Conservation (phyloP, 2,888 invertebrate genomes). For the Epistrophe eligans region DNA sequence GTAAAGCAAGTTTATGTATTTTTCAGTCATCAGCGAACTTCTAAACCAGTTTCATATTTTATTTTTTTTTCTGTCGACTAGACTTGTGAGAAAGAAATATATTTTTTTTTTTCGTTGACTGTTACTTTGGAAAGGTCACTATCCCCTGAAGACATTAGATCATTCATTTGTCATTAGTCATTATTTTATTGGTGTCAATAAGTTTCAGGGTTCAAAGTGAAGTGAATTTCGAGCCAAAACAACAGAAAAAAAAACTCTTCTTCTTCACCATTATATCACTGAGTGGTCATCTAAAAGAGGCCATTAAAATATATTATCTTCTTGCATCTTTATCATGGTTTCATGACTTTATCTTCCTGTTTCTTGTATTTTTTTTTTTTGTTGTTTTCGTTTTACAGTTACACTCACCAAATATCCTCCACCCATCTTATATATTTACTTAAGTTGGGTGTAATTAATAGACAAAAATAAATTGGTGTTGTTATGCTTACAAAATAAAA, state of each 20-base stretch:
- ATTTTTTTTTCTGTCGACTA: constrained; percentile 25
- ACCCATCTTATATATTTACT: neutral
- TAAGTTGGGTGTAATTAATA: constrained; percentile 57
- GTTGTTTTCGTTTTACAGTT: constrained; percentile 32
- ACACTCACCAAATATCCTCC: constrained; percentile 56
- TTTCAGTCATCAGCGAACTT: constrained; percentile 40
- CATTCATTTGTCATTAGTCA: constrained; percentile 60
- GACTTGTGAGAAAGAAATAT: constrained; percentile 27
- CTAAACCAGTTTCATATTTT: constrained; percentile 59
- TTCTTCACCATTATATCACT: constrained; percentile 15
- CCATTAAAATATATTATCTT: constrained; percentile 48
- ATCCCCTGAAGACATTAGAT: constrained; percentile 71
- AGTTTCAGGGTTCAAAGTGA: neutral
- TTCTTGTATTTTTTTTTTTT: constrained; percentile 33
- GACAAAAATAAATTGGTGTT: constrained; percentile 70
- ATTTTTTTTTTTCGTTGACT: neutral
- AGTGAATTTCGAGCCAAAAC: neutral
- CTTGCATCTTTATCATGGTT: constrained; percentile 39
- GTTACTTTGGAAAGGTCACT: constrained; percentile 65
- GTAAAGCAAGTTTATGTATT: constrained; percentile 68
- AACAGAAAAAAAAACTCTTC: neutral
- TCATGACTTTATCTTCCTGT: constrained; percentile 60
- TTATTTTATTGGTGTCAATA: constrained; percentile 53
- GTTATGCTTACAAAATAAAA: constrained; percentile 34
- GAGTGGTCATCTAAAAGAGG: constrained; percentile 25